Conservation (phyloP, 2,888 invertebrate species). For the Prosopocoilus inquinatus region DNA sequence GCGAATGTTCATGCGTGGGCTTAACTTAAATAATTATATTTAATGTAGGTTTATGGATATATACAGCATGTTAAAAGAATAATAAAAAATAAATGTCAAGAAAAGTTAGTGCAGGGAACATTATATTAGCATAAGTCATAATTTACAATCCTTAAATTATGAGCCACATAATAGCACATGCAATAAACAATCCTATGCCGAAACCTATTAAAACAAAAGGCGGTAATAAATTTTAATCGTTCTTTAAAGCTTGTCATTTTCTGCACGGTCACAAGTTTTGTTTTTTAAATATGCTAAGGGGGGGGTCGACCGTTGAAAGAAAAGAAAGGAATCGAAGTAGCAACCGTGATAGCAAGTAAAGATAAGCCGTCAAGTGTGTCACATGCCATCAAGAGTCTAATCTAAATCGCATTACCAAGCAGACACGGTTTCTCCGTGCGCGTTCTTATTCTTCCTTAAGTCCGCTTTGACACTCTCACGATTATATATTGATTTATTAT, state of each 20-base stretch:
- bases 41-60: constrained; percentile 37
- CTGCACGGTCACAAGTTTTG: too few species aligned
- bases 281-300: background rate
- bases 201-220: too few species aligned
- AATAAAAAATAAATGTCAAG: constrained; percentile 2
- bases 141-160: too few species aligned
- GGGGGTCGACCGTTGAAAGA: constrained; percentile 16
- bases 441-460: constrained; percentile 31
- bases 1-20: constrained; percentile 39
- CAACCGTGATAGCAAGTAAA: constrained; percentile 37
- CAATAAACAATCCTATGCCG: too few species aligned
- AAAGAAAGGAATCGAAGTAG: constrained; percentile 33
- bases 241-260: background rate
- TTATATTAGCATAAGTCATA: too few species aligned
- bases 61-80: constrained; percentile 6
- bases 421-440: constrained; percentile 26
- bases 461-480: constrained; percentile 36
- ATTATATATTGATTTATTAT: constrained; percentile 44
- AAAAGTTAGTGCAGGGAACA: constrained; percentile 2
- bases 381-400: constrained; percentile 46
- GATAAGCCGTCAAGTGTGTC: constrained; percentile 46
- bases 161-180: too few species aligned
- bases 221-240: background rate
- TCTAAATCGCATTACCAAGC: constrained; percentile 46
- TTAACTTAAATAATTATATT: constrained; percentile 41